Evolutionary conservation across 2,113 vertebrate genomes (phyloP).

Genomic region (Dipodomys stephensi): DNA sequence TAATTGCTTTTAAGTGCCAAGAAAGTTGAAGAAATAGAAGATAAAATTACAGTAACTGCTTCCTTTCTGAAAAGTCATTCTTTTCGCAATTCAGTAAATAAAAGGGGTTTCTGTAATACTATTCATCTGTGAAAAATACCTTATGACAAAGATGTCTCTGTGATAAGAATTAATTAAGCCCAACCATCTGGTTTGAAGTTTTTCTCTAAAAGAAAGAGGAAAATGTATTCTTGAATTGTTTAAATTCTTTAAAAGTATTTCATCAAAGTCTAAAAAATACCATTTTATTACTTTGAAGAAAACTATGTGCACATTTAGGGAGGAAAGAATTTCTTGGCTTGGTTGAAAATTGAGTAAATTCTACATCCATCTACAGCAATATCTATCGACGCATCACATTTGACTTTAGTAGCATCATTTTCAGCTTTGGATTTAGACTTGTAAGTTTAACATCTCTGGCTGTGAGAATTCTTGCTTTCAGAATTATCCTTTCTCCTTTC

Average conservation of each 20-base stretch:
- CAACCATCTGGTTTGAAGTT: constrained; percentile 81
- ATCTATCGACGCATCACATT: background rate
- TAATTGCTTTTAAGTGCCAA: constrained; percentile 85
- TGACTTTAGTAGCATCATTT: background rate
- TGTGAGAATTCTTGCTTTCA: constrained; percentile 17
- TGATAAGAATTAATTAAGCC: constrained; percentile 87
- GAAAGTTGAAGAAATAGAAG: constrained; percentile 84
- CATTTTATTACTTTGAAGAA: constrained; percentile 39
- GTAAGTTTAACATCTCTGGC: background rate
- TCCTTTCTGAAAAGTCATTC: constrained; percentile 82
- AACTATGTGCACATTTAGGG: background rate
- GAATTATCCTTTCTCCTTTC: background rate
- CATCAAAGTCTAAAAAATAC: constrained; percentile 43
- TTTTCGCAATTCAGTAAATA: constrained; percentile 84
- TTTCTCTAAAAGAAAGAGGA: constrained; percentile 59
- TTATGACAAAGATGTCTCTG: constrained; percentile 82
- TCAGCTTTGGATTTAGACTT: background rate
- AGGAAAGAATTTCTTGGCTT: background rate
- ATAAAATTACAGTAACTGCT: constrained; percentile 81
- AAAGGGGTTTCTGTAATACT: constrained; percentile 82
- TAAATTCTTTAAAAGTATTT: constrained; percentile 14
- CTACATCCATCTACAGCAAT: background rate
- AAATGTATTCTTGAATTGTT: constrained; percentile 34
- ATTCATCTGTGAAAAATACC: constrained; percentile 84
- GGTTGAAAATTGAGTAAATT: constrained; percentile 45